Evolutionary conservation across 2,888 invertebrate species (phyloP).

Genomic region (Microplitis manilae): DNA sequence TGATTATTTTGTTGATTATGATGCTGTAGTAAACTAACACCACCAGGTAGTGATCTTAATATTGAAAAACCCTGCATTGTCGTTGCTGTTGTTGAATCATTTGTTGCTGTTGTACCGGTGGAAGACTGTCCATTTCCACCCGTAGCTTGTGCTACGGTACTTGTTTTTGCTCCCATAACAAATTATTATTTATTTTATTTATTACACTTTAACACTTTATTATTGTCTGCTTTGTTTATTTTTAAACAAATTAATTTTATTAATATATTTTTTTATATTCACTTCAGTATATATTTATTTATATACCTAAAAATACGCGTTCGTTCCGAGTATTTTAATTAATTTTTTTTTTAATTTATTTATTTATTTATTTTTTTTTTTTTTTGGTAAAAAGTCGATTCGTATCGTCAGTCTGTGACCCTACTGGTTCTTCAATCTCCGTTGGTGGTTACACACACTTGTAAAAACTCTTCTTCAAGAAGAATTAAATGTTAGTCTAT

Average conservation of each 20-base stretch:
- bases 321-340: background rate
- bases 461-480: slow-evolving; percentile 1
- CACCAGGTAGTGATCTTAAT: slow-evolving; percentile 79
- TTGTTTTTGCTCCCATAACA: slow-evolving; percentile 87
- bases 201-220: slow-evolving; percentile 1
- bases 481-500: slow-evolving; percentile 5
- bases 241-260: background rate
- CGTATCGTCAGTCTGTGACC: slow-evolving; percentile 38
- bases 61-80: slow-evolving; percentile 78
- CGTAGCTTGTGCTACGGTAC: slow-evolving; percentile 77
- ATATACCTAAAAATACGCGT: background rate
- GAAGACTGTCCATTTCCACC: slow-evolving; percentile 81
- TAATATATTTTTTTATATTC: background rate
- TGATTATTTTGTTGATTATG: slow-evolving; percentile 66
- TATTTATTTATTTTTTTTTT: slow-evolving; percentile 24
- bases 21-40: slow-evolving; percentile 83
- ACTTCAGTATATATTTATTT: background rate
- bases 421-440: slow-evolving; percentile 27
- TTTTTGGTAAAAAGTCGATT: slow-evolving; percentile 23
- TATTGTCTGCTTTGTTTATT: background rate
- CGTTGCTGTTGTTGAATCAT: slow-evolving; percentile 73
- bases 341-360: slow-evolving; percentile 13
- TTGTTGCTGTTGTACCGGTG: slow-evolving; percentile 77
- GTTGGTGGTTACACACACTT: slow-evolving; percentile 15
- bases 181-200: slow-evolving; percentile 33